These are phyloP conservation scores for Psilopogon haemacephalus DNA, from an alignment of 2,113 vertebrate genomes.

Conservation along the genomic window DNA sequence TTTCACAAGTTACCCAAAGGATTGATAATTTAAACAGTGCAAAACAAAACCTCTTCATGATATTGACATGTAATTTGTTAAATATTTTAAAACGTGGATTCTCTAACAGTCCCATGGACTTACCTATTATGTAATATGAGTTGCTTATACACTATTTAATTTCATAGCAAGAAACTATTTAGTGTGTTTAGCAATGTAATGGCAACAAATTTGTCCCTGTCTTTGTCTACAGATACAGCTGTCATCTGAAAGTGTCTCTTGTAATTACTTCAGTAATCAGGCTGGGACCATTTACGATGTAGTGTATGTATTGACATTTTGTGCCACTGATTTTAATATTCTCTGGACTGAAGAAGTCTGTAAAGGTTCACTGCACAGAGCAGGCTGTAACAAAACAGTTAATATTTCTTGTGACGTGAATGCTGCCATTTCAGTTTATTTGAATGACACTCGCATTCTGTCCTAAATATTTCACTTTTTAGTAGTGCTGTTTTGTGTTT, in stretches of 20 bases:
- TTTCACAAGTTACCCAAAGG: not conserved
- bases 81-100: not conserved
- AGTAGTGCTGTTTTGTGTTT: not conserved
- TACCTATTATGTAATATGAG: not conserved
- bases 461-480: constrained; percentile 34
- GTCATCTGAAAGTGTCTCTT: not conserved
- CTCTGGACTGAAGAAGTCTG: constrained; percentile 21
- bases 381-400: constrained; percentile 52
- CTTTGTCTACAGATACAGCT: not conserved
- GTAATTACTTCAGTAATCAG: not conserved
- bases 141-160: not conserved
- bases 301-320: not conserved
- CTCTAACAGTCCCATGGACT: not conserved
- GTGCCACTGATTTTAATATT: constrained; percentile 12
- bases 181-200: not conserved
- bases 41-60: not conserved
- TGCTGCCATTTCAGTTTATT: constrained; percentile 45
- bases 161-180: not conserved
- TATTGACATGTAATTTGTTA: not conserved
- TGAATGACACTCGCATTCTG: constrained; percentile 11
- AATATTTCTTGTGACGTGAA: constrained; percentile 34
- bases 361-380: constrained; percentile 43
- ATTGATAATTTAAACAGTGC: not conserved
- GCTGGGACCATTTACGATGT: not conserved
- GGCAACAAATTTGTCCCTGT: not conserved